Base-by-base conservation (phyloP, 2,797 vertebrate genomes). In the Hirundo rustica region DNA sequence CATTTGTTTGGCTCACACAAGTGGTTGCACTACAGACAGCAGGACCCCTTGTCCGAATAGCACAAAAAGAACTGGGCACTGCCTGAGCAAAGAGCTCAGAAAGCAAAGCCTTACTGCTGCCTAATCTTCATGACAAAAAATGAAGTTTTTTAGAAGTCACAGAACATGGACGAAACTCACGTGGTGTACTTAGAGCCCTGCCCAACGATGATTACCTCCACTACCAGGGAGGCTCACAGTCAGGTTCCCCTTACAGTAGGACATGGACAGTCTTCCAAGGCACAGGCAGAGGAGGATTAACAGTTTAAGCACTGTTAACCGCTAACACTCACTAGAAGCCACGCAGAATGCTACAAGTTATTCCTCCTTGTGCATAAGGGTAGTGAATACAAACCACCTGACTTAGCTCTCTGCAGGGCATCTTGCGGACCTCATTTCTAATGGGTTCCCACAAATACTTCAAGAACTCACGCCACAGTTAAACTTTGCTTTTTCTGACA, bases 1-100 rank as follows among this genome's bases (percentile, higher is more conserved):
- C 23, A 5, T 50, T 61, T 26, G 15, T 34, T 50, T 65, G 58
- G 83, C 54, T 88, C 54, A 55, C 3, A 6, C 6, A 77, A 78
- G 73, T 11, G 42, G 38, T 11, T 81, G 51, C 40, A 68, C 44
- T 0, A 1, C 1, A 83, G 68, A 61, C 44, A 75, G 76, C 1
- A 3, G 36, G 20, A 68, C 9, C 30, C 4, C 3, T 66, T 4
- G 1, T 25, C 27, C 0, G 0, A 74, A 47, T 0, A 95, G 62
- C 38, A n/a, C 21, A 80, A 30, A 27, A 70, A 70, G 13, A 92
- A 60, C 13, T 8, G 25, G 15, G 26, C 12, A 78, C 36, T 73
- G 38, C 45, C 34, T 58, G 27, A 80, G 42, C 29, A 27, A 75
- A 57, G 25, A 81, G 48, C 26, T 83, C 65, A 71, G 29, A 27